Percentiles rank a stretch among this genome's conserved stretches.
These are phyloP conservation scores for Protaetia brevitarsis DNA, from an alignment of 1,140 invertebrate species.

Conservation along the genomic window DNA sequence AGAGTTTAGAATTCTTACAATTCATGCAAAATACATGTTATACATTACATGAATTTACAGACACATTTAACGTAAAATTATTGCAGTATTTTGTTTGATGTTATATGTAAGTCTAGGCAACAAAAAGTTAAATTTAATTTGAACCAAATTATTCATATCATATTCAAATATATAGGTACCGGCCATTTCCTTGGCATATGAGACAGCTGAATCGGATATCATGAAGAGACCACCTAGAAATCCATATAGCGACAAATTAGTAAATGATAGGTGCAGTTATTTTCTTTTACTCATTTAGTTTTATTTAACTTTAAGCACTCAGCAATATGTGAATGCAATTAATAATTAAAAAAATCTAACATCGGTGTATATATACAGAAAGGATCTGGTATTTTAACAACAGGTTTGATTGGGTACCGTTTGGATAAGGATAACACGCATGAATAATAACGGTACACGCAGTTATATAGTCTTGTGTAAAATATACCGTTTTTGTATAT, in stretches of 20 bases:
- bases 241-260: conserved; percentile 91
- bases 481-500: not conserved
- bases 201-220: conserved; percentile 99
- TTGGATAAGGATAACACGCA: conserved; percentile 20
- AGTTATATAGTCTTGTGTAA: not conserved
- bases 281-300: not conserved
- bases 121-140: not conserved
- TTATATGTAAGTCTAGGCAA: too few species aligned
- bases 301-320: not conserved
- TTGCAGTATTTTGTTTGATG: too few species aligned
- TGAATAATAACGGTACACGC: not conserved
- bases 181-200: conserved; percentile 99
- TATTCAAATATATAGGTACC: conserved; percentile 69
- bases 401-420: not conserved
- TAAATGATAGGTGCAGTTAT: conserved; percentile 85
- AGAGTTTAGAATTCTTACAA: too few species aligned
- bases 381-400: conserved; percentile 14
- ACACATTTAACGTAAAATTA: too few species aligned
- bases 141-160: not conserved
- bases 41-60: too few species aligned
- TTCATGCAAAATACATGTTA: too few species aligned
- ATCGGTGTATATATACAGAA: not conserved
- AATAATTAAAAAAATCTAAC: conserved; percentile 15
- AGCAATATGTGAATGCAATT: not conserved
- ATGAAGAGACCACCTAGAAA: conserved; percentile 99